Percentiles rank a stretch among this genome's conserved stretches.
Conservation (phyloP, 2,797 vertebrate genomes). For the Chloroceryle amazona region DNA sequence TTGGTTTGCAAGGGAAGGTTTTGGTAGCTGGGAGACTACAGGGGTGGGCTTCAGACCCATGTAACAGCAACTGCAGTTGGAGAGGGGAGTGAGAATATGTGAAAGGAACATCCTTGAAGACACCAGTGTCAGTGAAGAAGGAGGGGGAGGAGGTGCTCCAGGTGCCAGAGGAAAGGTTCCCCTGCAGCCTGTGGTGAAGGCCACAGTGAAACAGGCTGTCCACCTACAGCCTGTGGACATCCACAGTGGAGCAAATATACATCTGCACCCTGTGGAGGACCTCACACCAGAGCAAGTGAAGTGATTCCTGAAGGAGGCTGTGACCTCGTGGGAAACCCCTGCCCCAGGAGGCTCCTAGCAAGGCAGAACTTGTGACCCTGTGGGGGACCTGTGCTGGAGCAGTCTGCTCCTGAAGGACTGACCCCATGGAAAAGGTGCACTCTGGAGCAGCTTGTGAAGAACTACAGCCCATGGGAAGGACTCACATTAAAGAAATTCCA, state of each 20-base stretch:
- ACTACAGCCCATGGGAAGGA: not conserved
- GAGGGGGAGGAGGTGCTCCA: not conserved
- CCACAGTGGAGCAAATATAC: too few species aligned
- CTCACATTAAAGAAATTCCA: rapidly evolving
- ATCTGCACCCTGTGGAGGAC: too few species aligned
- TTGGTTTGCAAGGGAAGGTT: not conserved
- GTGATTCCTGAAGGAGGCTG: not conserved
- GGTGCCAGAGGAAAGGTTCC: not conserved
- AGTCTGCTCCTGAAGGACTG: not conserved
- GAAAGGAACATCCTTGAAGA: not conserved
- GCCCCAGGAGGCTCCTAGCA: not conserved
- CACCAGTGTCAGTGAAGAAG: not conserved
- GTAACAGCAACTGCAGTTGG: not conserved
- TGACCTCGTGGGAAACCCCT: not conserved
- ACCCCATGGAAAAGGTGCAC: rapidly evolving
- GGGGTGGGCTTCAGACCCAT: not conserved
- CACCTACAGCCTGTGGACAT: not conserved
- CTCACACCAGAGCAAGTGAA: rapidly evolving
- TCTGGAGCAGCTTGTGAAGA: not conserved
- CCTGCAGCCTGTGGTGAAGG: not conserved
- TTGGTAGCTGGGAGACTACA: not conserved
- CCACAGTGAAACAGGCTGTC: not conserved
- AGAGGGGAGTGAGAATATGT: not conserved
- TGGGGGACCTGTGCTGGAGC: rapidly evolving
- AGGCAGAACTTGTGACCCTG: not conserved